Percentiles rank a stretch among this genome's conserved stretches.
Evolutionary conservation across 1,140 invertebrate species (phyloP).

Genomic region (Saccostrea echinata): DNA sequence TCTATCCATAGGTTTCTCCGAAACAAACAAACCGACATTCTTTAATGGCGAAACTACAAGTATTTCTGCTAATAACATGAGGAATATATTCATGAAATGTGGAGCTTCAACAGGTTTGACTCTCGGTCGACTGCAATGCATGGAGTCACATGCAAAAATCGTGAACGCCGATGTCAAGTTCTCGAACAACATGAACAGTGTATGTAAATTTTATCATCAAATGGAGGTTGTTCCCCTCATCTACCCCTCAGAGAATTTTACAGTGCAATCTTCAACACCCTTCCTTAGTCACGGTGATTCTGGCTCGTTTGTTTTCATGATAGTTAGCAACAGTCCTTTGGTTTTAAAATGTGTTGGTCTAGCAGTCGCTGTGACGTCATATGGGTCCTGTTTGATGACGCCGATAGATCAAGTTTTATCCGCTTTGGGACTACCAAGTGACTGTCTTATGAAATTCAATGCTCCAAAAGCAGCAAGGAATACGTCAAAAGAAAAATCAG

Average conservation of each 20-base stretch:
- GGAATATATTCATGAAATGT: not conserved
- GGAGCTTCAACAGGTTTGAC: not conserved
- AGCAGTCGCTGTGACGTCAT: not conserved
- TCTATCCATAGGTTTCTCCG: not conserved
- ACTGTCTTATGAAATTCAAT: not conserved
- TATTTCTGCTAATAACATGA: not conserved
- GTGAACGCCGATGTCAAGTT: not conserved
- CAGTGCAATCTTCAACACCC: not conserved
- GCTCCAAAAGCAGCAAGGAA: not conserved
- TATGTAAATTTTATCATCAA: not conserved
- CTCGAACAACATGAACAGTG: not conserved
- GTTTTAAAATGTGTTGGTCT: not conserved
- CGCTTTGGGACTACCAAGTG: not conserved
- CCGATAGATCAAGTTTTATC: not conserved
- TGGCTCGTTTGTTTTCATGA: not conserved
- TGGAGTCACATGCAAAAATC: not conserved
- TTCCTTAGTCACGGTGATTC: not conserved
- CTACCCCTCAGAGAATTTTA: not conserved
- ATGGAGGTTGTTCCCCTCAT: not conserved
- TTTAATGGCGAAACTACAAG: not conserved
- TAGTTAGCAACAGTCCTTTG: not conserved
- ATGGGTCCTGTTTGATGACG: slow-evolving; percentile 23
- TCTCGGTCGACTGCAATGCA: not conserved
- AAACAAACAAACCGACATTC: not conserved
- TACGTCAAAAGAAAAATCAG: not conserved